Conservation (phyloP, 2,113 vertebrate genomes). For the Thinocorus orbignyianus region DNA sequence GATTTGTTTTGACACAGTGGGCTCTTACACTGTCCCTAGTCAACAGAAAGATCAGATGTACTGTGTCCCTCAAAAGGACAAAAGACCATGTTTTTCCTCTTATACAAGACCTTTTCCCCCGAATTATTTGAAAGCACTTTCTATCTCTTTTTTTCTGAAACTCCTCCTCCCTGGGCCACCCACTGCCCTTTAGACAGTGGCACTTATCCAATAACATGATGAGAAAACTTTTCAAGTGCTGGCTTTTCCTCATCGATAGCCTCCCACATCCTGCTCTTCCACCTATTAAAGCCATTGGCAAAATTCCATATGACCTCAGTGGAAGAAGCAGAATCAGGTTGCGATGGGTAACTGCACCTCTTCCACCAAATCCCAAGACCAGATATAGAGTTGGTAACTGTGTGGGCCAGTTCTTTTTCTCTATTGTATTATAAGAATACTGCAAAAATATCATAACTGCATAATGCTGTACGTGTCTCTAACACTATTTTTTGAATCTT, state of each 20-base stretch:
- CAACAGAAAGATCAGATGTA: neutral
- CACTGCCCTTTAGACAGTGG: conserved; percentile 11
- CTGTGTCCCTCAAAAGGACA: neutral
- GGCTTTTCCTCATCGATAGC: neutral
- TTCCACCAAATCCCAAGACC: neutral
- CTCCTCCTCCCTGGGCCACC: neutral
- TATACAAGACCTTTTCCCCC: neutral
- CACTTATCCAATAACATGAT: neutral
- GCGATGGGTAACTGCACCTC: neutral
- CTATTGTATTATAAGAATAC: neutral
- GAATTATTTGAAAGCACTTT: neutral
- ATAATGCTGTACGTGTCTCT: conserved; percentile 25
- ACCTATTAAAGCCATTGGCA: neutral
- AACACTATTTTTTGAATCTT: conserved; percentile 25
- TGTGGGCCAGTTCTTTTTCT: neutral
- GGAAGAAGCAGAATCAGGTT: neutral
- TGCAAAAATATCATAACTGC: neutral
- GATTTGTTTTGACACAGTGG: neutral
- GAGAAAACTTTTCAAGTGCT: conserved; percentile 4
- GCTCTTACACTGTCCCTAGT: neutral
- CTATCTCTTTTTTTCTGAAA: neutral
- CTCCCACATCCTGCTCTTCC: neutral
- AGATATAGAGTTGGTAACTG: neutral
- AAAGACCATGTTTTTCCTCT: neutral
- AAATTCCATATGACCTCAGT: neutral